Evolutionary conservation across 2,113 vertebrate genomes (phyloP).

Genomic region (Neopipo cinnamomea): DNA sequence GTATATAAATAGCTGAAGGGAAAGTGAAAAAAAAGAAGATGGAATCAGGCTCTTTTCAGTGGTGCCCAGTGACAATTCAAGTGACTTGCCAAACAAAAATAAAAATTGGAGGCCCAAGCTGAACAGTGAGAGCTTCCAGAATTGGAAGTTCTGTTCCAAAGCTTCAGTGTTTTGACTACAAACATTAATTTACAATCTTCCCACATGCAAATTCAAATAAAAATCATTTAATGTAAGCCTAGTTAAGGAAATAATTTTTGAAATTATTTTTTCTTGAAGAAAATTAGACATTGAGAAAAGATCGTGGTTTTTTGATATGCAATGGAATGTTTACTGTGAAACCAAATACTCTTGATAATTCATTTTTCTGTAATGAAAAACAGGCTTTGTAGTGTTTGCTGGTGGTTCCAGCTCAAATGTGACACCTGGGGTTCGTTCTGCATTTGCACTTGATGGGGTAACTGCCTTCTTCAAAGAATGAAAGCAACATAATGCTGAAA

Average conservation of each 20-base stretch:
- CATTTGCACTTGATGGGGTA: background rate
- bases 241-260: background rate
- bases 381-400: background rate
- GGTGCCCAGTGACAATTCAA: background rate
- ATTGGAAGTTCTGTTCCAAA: background rate
- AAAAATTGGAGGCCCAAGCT: background rate
- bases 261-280: background rate
- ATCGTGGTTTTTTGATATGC: background rate
- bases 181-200: background rate
- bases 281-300: background rate
- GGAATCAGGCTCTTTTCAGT: background rate
- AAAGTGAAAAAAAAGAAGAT: background rate
- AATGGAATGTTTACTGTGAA: background rate
- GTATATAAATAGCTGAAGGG: background rate
- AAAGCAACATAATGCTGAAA: background rate
- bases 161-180: background rate
- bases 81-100: background rate
- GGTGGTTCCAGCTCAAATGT: background rate
- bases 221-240: background rate
- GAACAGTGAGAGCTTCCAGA: background rate
- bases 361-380: background rate
- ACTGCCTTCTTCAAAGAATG: rapidly evolving
- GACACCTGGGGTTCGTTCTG: background rate
- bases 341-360: background rate
- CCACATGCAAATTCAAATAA: background rate